Base-by-base conservation (phyloP, 2,888 invertebrate species). In the Nebria salina region DNA sequence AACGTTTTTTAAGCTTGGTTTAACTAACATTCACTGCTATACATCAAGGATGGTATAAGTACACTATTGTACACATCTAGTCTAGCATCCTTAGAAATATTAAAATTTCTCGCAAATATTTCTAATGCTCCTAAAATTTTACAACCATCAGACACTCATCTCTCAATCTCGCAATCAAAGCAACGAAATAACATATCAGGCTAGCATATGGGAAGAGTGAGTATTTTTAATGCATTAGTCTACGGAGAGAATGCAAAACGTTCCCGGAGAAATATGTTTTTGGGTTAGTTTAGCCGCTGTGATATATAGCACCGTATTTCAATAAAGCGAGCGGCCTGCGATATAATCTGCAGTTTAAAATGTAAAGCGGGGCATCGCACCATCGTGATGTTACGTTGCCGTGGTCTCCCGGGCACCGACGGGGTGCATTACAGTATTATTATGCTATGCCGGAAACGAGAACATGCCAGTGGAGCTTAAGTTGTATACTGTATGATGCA, bases 271-370 rank as follows among this genome's bases (percentile, higher is more conserved):
- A 79, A 79, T 79, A 79, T 79, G 66, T 79, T 79, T 74, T 66
- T 11, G 68, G 79, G 75, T 68, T 79, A 79, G 79, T 79, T 34
- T 79, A 75, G 68, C 42, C 79, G 7, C 26, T 43, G 8, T 43
- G 68, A 64, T 65, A 65, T 65, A 65, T 65, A 26, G 74, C 43
- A 78, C 43, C 43, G 72, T 77, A 77, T 74, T 79, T 79, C 79
- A 79, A 79, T 79, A 79, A 74, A 73, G 66, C 64, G 43, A 68
- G 68, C 75, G 11, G 25, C 15, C 34, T 25, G 74, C 74, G 78
- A 79, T 74, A 79, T 79, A 73, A 79, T 74, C 77, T 77, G 77
- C 77, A 72, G 72, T 77, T 77, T 77, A 77, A 77, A 77, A 77
- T 77, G 77, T 77, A 77, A 77, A 77, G 68, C 77, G 72, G 77